A percentile compares a stretch with the other conserved stretches of the same genome.
These are phyloP conservation scores for Hypsibius dujardini DNA, from an alignment of 1,140 invertebrate genomes.

Conservation along the genomic window DNA sequence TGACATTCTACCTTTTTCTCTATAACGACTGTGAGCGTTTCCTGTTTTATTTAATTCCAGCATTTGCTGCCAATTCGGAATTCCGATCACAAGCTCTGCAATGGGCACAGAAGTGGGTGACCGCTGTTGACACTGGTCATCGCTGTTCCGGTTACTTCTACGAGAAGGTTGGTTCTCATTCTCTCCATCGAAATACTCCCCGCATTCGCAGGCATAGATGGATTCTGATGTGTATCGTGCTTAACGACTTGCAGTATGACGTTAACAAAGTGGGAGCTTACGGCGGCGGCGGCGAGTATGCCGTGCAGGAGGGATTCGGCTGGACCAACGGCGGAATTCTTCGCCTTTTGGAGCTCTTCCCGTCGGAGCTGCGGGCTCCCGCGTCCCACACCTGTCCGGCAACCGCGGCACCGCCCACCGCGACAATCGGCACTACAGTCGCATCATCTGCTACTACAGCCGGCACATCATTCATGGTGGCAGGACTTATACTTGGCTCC, in stretches of 20 bases:
- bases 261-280: background rate
- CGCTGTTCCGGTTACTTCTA: background rate
- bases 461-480: too few relatives aligned
- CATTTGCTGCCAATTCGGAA: background rate
- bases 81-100: background rate
- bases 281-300: conserved; percentile 3
- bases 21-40: background rate
- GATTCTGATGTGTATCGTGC: background rate
- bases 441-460: too few relatives aligned
- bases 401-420: too few relatives aligned
- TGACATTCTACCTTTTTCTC: background rate
- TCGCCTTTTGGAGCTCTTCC: background rate
- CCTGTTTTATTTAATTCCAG: background rate
- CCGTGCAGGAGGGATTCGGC: background rate
- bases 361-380: background rate
- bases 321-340: background rate
- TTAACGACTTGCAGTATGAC: background rate
- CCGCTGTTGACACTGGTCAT: background rate
- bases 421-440: too few relatives aligned
- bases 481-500: too few relatives aligned
- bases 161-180: background rate
- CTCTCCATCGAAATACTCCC: background rate
- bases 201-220: too few relatives aligned
- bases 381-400: too few relatives aligned
- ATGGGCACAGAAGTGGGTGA: background rate